Conservation (phyloP, 1,140 invertebrate species). For the Aleiodes sp. region DNA sequence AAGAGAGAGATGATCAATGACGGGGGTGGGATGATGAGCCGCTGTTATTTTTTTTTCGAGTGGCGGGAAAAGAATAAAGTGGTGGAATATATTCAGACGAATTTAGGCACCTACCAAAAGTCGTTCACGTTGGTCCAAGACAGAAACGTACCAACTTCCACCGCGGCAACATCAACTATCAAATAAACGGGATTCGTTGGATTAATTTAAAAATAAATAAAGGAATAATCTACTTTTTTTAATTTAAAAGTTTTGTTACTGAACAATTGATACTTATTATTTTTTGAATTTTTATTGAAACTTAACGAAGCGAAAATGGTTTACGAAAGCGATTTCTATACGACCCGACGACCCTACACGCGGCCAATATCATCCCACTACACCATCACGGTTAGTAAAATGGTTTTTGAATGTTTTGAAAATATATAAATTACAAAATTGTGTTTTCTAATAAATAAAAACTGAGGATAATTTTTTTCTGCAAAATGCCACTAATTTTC, state of each 20-base stretch:
- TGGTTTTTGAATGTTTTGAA: background rate
- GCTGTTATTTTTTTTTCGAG: no score
- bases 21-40: background rate
- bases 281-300: constrained; percentile 25
- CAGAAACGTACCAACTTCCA: constrained; percentile 64
- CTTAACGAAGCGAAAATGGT: constrained; percentile 74
- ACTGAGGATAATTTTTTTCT: background rate
- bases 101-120: background rate
- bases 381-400: constrained; percentile 79
- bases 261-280: no score
- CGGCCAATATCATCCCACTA: constrained; percentile 78
- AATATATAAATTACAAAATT: background rate
- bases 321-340: constrained; percentile 90
- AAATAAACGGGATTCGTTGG: background rate
- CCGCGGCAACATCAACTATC: constrained; percentile 55
- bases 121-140: constrained; percentile 18
- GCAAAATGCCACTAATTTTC: background rate
- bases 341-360: constrained; percentile 82
- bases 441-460: background rate
- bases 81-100: constrained; percentile 10
- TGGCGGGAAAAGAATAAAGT: constrained; percentile 12
- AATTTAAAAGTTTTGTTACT: no score
- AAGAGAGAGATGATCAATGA: constrained; percentile 26
- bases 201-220: constrained; percentile 10
- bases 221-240: constrained; percentile 20